Percentiles rank a stretch among this genome's conserved stretches.
Evolutionary conservation across 92 coral and sea anemone species (phyloP).

Genomic region (Epizoanthus illoricatus): DNA sequence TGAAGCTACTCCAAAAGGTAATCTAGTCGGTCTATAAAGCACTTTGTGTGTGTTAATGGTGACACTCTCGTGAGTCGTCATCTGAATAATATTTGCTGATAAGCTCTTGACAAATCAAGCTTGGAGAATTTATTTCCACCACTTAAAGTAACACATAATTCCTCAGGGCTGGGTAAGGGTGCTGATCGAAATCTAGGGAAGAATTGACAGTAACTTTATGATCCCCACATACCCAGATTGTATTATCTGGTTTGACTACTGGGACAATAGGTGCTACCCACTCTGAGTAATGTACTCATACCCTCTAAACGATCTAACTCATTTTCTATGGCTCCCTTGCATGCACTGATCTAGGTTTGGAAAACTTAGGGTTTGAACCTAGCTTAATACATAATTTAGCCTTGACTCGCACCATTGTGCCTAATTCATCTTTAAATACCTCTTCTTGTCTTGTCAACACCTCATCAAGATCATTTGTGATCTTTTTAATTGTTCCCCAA

Average conservation of each 20-base stretch:
- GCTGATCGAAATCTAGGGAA: neutral
- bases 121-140: constrained; percentile 4
- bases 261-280: neutral
- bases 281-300: neutral
- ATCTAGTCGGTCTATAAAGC: constrained; percentile 11
- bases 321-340: too few relatives aligned
- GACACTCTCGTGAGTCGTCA: constrained; percentile 13
- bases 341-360: too few relatives aligned
- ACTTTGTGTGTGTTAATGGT: constrained; percentile 30
- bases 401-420: neutral
- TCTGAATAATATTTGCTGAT: constrained; percentile 18
- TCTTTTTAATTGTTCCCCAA: neutral
- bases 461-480: neutral
- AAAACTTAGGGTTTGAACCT: too few relatives aligned
- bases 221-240: neutral
- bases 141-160: neutral
- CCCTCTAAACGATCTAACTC: neutral
- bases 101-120: constrained; percentile 11
- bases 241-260: neutral
- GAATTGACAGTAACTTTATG: neutral
- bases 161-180: constrained; percentile 1
- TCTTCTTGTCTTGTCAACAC: neutral
- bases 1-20: neutral
- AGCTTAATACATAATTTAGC: neutral
- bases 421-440: neutral